Evolutionary conservation across 2,888 invertebrate species (phyloP), one percentile per base, ranked within the genome.

Genomic region (Sesia apiformis): DNA sequence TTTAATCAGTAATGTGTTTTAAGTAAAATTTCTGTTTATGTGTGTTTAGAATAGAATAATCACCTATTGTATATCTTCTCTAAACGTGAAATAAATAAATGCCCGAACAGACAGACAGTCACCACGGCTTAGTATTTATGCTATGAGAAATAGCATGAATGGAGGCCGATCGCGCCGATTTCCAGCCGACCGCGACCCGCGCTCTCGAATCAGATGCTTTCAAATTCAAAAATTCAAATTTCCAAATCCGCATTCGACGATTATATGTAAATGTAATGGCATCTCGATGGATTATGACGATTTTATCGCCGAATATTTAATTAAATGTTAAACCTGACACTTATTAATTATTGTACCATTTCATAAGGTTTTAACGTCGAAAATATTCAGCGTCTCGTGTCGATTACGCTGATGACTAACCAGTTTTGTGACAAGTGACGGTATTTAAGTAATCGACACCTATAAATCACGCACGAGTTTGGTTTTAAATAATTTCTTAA

Each of bases 241-340:
- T 43, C 55, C 53, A 58, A 58, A 55, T 50, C 52, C 40, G 51
- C 50, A 50, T 52, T 51, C 49, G 41, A 54, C 55, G 55, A 53
- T 56, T 55, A 56, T 53, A 58, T 59, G 60, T 54, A 58, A 59
- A 59, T 59, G 55, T 49, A 50, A 50, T 50, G 50, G 52, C 51
- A 51, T 54, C 53, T 56, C 61, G 56, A 61, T 57, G 60, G 61
- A 60, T 60, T 59, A 58, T 60, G 69, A 74, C 64, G 75, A 77
- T 81, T 75, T 77, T 79, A 78, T 76, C 72, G 71, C 67, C 61
- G 58, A 64, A 68, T 67, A 71, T 78, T 76, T 77, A 82, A 83
- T 80, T 81, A 80, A 76, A 82, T 76, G 78, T 83, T 77, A 72
- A 75, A 74, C 70, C 76, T 81, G 84, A 84, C 84, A 80, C 78